These are phyloP conservation scores for Heterodera filipjevi DNA, from an alignment of 2,888 invertebrate genomes.

Conservation along the genomic window DNA sequence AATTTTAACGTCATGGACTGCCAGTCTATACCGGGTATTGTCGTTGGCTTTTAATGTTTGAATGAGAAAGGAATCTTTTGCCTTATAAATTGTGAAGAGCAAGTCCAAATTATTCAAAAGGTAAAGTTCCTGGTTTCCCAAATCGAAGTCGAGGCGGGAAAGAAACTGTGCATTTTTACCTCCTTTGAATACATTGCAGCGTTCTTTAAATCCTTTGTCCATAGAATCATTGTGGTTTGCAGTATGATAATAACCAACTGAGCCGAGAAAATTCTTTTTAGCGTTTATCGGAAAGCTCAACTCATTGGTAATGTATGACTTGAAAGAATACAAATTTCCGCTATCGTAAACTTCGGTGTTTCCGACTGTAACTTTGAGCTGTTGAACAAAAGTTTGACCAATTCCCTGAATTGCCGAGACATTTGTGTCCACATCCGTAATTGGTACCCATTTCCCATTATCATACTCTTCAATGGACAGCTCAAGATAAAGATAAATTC, in stretches of 20 bases:
- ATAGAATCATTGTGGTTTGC: constrained; percentile 2
- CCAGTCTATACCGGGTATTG: constrained; percentile 10
- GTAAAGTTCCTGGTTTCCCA: constrained; percentile 33
- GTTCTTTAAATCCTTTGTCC: constrained; percentile 14
- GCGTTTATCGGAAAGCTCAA: constrained; percentile 18
- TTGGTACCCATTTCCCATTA: not conserved
- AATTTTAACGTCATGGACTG: constrained; percentile 25
- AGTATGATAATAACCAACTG: constrained; percentile 27
- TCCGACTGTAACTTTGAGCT: constrained; percentile 22
- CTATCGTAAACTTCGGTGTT: constrained; percentile 20
- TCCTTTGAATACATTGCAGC: constrained; percentile 13
- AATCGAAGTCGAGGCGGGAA: constrained; percentile 31
- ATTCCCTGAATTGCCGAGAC: constrained; percentile 10
- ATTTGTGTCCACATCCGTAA: not conserved
- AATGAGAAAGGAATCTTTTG: constrained; percentile 26
- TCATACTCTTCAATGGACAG: not conserved
- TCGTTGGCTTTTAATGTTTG: constrained; percentile 18
- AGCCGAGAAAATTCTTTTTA: constrained; percentile 27
- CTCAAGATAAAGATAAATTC: constrained; percentile 18
- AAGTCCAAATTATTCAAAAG: constrained; percentile 32
- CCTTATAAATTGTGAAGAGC: constrained; percentile 32
- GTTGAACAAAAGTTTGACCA: constrained; percentile 33
- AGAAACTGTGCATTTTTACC: constrained; percentile 20
- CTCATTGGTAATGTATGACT: constrained; percentile 23
- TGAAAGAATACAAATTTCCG: constrained; percentile 24